Conservation (phyloP, 2,888 invertebrate genomes). For the Zonitis immaculata region DNA sequence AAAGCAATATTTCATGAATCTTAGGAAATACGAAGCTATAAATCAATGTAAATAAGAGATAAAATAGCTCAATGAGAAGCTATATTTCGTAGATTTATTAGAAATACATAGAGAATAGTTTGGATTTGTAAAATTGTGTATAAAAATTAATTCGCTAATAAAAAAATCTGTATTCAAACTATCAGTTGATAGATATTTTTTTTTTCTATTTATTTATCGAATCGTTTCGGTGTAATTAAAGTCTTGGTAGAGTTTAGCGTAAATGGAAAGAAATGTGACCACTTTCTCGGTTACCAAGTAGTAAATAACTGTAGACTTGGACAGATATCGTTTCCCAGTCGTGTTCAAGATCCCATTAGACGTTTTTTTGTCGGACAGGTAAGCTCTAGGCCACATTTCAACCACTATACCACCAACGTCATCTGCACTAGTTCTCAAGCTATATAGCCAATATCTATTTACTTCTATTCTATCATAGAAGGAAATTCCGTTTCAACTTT, state of each 20-base stretch:
- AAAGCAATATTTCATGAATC: conserved; percentile 2
- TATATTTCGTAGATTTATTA: neutral
- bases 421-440: conserved; percentile 34
- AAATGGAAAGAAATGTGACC: neutral
- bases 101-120: neutral
- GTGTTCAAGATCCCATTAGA: conserved; percentile 41
- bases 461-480: conserved; percentile 15
- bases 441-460: conserved; percentile 8
- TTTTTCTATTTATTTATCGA: too few relatives aligned
- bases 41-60: conserved; percentile 5
- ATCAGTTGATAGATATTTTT: too few relatives aligned
- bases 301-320: neutral
- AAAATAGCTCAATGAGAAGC: conserved; percentile 2
- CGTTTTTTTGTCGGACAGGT: conserved; percentile 40
- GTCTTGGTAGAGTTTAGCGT: neutral
- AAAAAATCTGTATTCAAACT: too few relatives aligned
- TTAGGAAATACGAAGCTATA: neutral
- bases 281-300: neutral
- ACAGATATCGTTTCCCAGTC: neutral
- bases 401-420: conserved; percentile 24
- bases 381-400: conserved; percentile 40
- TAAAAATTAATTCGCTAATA: too few relatives aligned
- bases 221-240: neutral
- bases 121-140: too few relatives aligned
- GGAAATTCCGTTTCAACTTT: neutral